Evolutionary conservation across 2,113 vertebrate genomes (phyloP).

Genomic region (Furnarius figulus): DNA sequence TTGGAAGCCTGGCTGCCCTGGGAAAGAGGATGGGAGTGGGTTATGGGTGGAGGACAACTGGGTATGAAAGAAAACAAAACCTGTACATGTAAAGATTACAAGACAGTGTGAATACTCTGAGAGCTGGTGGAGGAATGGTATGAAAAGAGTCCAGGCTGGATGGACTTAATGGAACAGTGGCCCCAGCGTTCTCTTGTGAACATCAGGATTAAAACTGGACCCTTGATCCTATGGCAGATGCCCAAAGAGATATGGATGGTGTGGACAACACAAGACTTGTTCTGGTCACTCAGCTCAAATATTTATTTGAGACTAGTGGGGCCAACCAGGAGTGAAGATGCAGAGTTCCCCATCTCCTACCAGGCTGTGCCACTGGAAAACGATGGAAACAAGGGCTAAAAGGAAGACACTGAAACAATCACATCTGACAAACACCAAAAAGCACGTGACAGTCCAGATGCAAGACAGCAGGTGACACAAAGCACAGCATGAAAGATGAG

Average conservation of each 20-base stretch:
- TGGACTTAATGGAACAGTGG: background rate
- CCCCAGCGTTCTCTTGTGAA: background rate
- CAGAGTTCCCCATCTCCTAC: background rate
- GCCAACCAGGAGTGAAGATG: background rate
- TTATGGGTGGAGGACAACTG: background rate
- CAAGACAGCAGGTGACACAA: background rate
- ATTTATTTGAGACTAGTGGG: background rate
- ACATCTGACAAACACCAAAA: background rate
- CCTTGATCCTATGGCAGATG: background rate
- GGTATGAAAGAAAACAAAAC: background rate
- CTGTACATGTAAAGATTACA: background rate
- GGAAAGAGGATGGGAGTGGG: background rate
- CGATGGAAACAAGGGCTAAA: background rate
- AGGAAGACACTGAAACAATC: background rate
- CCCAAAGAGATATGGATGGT: background rate
- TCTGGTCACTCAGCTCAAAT: background rate
- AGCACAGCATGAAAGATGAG: fast-evolving
- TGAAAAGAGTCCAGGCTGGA: background rate
- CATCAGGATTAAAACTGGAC: background rate
- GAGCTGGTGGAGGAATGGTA: background rate
- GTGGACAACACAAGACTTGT: fast-evolving
- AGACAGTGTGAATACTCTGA: background rate
- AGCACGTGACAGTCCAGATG: background rate
- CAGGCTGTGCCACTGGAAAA: background rate
- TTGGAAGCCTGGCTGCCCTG: background rate